Evolutionary conservation across 2,113 vertebrate species (phyloP), one percentile per base, ranked within the genome.

Genomic region (Vombatus ursinus): DNA sequence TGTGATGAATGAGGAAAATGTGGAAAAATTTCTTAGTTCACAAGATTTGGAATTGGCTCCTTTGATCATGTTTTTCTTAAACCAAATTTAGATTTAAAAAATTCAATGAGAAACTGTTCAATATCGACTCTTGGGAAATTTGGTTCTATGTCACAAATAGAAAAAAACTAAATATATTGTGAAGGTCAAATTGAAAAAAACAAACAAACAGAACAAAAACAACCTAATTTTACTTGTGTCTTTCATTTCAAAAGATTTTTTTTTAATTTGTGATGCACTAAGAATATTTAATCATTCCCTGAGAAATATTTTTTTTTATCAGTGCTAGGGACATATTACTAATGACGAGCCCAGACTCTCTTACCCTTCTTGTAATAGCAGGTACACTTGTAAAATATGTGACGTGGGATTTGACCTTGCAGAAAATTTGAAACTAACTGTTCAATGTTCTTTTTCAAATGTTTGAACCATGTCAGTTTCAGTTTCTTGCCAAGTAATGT

Each of bases 41-140:
- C 2, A 84, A n/a, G 19, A 44, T 84, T 84, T 84, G 2, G 5
- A 84, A 23, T 22, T 84, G 37, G 44, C 19, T 44, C n/a, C 19
- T 84, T 84, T 84, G 16, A 44, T 84, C 1, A 68, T 53, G 19
- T 94, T 90, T 3, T 95, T 96, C 90, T 52, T 19, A 93, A 96
- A 89, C 3, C 25, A 95, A 48, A 90, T 52, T 96, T 54, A 50
- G 26, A 91, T 89, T 31, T 51, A 48, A 90, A 52, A n/a, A 84
- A 3, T 50, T 92, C 0, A 37, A 6, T 31, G 49, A 90, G 12
- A 92, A 57, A 51, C 28, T 26, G 90, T 14, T 7, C 8, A 6
- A 50, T 5, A 37, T 93, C 51, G 11, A 37, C 1, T 91, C 92
- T 61, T 2, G 77, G 37, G 2, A 96, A 92, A 91, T 47, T 50